Percentiles rank a stretch among this genome's conserved stretches.
phyloP scores from a whole-genome alignment of 2,113 vertebrate species.

The Psophia crepitans region DNA sequence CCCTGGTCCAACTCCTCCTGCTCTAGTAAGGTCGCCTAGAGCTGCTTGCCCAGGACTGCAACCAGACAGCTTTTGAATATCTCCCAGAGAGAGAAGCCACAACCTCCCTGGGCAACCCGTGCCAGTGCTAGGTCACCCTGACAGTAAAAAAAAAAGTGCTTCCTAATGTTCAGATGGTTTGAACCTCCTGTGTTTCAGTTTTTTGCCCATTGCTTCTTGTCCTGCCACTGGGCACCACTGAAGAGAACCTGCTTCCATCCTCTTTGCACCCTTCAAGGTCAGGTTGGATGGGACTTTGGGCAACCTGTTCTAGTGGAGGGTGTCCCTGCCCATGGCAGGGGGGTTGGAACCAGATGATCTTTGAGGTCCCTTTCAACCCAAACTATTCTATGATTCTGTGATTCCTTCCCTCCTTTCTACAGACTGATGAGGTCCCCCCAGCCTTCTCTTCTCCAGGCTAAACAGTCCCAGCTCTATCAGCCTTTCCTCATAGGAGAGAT shows the following conservation, averaged over 20 bases:
- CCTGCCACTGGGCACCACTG: neutral
- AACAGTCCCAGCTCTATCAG: neutral
- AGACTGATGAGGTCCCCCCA: neutral
- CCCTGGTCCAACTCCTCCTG: neutral
- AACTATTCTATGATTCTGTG: too few relatives aligned
- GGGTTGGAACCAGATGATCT: too few relatives aligned
- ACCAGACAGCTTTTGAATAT: neutral
- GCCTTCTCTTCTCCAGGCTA: neutral
- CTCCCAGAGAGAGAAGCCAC: neutral
- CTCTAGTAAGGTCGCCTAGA: neutral
- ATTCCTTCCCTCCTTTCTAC: neutral
- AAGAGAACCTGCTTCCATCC: neutral
- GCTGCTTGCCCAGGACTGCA: rapidly evolving
- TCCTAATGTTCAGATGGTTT: neutral
- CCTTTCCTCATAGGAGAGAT: neutral
- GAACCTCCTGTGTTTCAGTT: neutral
- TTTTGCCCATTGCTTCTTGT: neutral
- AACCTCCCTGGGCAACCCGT: neutral
- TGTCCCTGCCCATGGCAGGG: too few relatives aligned
- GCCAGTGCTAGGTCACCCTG: neutral
- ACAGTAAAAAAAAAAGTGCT: neutral
- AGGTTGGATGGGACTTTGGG: too few relatives aligned
- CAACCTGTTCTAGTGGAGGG: too few relatives aligned
- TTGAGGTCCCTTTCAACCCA: too few relatives aligned
- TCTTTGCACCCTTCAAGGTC: neutral